Conservation (phyloP, 2,797 vertebrate genomes). For the Gallirallus australis region DNA sequence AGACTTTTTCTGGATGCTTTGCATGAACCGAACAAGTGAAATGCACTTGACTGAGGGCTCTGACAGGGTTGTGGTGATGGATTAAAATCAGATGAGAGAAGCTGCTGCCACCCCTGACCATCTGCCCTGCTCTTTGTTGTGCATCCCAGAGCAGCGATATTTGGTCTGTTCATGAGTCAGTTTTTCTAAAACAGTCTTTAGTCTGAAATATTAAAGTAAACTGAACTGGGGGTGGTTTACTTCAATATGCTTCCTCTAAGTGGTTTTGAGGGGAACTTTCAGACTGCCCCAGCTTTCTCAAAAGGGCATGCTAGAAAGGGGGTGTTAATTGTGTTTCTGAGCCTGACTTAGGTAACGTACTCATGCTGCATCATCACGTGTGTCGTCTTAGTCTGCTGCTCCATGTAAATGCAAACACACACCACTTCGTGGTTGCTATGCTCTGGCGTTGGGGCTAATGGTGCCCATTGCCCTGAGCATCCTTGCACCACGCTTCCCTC, state of each 20-base stretch:
- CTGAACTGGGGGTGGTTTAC: neutral
- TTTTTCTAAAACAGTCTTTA: slow-evolving; percentile 31
- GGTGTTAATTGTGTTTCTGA: neutral
- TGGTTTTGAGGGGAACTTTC: neutral
- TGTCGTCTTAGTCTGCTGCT: neutral
- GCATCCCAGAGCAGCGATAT: slow-evolving; percentile 37
- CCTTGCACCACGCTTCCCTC: neutral
- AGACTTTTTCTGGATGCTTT: slow-evolving; percentile 48
- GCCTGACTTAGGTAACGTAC: rapidly evolving
- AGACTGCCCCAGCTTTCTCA: neutral
- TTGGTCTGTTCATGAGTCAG: slow-evolving; percentile 45
- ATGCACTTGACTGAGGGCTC: neutral
- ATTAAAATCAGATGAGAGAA: slow-evolving; percentile 58
- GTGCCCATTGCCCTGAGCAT: rapidly evolving
- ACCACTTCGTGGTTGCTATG: neutral
- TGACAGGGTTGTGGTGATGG: slow-evolving; percentile 45
- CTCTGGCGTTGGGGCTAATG: rapidly evolving
- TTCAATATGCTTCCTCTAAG: neutral
- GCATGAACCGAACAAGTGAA: neutral
- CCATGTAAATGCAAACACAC: neutral
- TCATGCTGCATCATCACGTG: neutral
- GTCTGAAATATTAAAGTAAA: neutral
- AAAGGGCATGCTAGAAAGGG: neutral
- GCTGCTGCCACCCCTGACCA: slow-evolving; percentile 63
- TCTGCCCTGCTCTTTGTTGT: slow-evolving; percentile 50